Conservation (phyloP, 2,888 invertebrate species). For the Drosophila demipolita region DNA sequence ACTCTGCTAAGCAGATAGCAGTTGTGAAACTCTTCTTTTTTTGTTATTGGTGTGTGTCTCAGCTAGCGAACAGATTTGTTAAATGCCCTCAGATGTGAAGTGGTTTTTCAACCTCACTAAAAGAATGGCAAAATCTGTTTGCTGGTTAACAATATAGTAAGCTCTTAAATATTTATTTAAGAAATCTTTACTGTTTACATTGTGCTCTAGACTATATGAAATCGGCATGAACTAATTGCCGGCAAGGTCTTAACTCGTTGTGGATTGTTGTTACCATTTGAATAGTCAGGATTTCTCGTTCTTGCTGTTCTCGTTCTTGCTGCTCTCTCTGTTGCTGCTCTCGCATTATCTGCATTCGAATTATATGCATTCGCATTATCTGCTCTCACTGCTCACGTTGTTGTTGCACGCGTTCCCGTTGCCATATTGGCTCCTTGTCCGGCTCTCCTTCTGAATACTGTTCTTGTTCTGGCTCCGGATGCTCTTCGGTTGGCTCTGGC, state of each 20-base stretch:
- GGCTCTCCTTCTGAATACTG: too few species aligned
- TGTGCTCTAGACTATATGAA: background rate
- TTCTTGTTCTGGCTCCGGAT: too few species aligned
- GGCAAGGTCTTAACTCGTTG: conserved; percentile 22
- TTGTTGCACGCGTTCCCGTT: background rate
- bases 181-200: conserved; percentile 1
- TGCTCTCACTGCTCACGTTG: too few species aligned
- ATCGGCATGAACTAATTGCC: background rate
- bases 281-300: background rate
- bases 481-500: too few species aligned
- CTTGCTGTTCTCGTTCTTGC: conserved; percentile 2
- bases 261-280: background rate
- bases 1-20: too few species aligned
- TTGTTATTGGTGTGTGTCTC: background rate
- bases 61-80: background rate
- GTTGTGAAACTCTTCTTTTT: too few species aligned
- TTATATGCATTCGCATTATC: too few species aligned
- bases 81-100: background rate
- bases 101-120: background rate
- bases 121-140: background rate
- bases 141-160: background rate
- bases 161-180: conserved; percentile 15
- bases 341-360: too few species aligned
- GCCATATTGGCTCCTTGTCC: background rate
- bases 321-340: background rate